A percentile compares a stretch with the other conserved stretches of the same genome.
These are phyloP conservation scores for Apodemus speciosus DNA, from an alignment of 2,113 vertebrate genomes.

Conservation along the genomic window DNA sequence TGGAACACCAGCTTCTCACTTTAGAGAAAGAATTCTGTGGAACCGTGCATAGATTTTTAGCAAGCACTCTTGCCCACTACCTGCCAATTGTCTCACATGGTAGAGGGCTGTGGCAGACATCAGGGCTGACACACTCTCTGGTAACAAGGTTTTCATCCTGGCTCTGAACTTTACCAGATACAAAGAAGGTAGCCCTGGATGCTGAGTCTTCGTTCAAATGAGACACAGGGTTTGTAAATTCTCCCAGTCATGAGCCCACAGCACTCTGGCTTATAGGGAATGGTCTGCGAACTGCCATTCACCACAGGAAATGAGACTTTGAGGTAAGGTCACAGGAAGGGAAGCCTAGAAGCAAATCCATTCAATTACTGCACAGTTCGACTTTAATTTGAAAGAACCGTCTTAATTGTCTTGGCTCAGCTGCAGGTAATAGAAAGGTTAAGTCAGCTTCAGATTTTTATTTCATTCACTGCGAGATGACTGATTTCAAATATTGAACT, in stretches of 20 bases:
- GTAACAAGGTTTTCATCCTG: neutral
- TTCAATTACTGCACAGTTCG: conserved; percentile 45
- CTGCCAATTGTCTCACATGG: fast-evolving
- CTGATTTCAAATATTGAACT: conserved; percentile 69
- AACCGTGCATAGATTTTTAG: no score
- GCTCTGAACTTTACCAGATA: neutral
- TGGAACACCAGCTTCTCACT: no score
- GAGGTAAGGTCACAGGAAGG: neutral
- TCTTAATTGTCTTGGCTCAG: conserved; percentile 46
- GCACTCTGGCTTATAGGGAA: neutral
- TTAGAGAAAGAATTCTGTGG: neutral
- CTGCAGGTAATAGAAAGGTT: conserved; percentile 51
- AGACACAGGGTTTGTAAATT: neutral
- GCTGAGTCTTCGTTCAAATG: neutral
- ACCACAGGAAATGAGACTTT: neutral
- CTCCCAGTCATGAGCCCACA: neutral
- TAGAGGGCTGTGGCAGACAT: neutral
- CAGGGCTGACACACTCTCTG: neutral
- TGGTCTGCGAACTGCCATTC: neutral
- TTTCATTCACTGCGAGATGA: conserved; percentile 70
- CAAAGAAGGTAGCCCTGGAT: neutral
- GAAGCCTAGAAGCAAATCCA: conserved; percentile 5
- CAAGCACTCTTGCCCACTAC: neutral
- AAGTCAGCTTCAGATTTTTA: conserved; percentile 57
- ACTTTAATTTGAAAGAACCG: conserved; percentile 14